Evolutionary conservation across 2,888 invertebrate species (phyloP).

Genomic region (Agrochola lychnidis): DNA sequence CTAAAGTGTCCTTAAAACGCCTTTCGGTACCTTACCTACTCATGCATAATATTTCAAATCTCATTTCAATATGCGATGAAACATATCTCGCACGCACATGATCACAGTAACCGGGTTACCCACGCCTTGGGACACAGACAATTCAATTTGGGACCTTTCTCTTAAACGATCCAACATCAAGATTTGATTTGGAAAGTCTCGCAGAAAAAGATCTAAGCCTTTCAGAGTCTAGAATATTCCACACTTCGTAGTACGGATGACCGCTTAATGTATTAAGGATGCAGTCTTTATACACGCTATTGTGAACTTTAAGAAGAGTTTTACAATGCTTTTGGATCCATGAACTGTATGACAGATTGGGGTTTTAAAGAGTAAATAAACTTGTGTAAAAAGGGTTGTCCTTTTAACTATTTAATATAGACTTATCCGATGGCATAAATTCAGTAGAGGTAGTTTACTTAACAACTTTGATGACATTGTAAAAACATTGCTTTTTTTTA

Average conservation of each 20-base stretch:
- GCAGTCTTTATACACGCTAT: too few species aligned
- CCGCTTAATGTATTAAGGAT: background rate
- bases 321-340: too few species aligned
- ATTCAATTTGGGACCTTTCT: constrained; percentile 68
- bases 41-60: constrained; percentile 3
- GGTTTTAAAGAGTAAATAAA: constrained; percentile 10
- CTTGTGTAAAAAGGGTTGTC: background rate
- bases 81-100: constrained; percentile 38
- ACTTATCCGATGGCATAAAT: background rate
- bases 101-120: constrained; percentile 44
- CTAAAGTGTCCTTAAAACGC: background rate
- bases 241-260: constrained; percentile 8
- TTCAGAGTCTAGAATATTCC: constrained; percentile 39
- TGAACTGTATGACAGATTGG: background rate
- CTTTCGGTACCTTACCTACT: background rate
- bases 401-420: background rate
- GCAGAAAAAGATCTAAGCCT: constrained; percentile 33
- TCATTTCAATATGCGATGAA: constrained; percentile 39
- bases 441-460: background rate
- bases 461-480: background rate
- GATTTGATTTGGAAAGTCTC: constrained; percentile 67
- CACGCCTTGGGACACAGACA: constrained; percentile 41
- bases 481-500: background rate
- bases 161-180: constrained; percentile 68
- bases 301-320: too few species aligned